Evolutionary conservation across 1,140 invertebrate species (phyloP), one percentile per base, ranked within the genome.

Genomic region (Drosophila subpulchrella): DNA sequence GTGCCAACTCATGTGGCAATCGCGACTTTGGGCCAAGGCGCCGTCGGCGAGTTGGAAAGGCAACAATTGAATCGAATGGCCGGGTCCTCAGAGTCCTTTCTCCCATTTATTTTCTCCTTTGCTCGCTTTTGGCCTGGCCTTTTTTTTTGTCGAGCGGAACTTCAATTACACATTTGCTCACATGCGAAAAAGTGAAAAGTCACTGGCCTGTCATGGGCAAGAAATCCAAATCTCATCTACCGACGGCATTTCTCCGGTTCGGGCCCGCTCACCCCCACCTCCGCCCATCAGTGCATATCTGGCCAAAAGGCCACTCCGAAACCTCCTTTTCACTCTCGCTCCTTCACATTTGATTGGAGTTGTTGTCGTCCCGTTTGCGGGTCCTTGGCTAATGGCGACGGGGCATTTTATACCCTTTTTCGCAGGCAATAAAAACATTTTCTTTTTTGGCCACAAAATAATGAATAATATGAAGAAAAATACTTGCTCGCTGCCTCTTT

Each of bases 381-480:
- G 59, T 47, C 60, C 48, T 74, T 57, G 72, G 73, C 83, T 89
- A 88, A 85, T 84, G 81, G 75, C 72, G 71, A 67, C 66, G 57
- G 78, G 57, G 58, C 77, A 74, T 85, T 86, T 86, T 78, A 77
- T 88, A 88, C 84, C 84, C 84, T 89, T 88, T 86, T 88, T 88
- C 80, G 80, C 83, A 75, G 83, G 83, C 83, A 88, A 88, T 88
- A 88, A 88, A 88, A 88, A 88, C 83, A 89, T 88, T 88, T 88
- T 83, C 83, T 68, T 86, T 86, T 77, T 60, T 6, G 55, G 38
- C 56, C 72, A 72, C 78, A 53, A 90, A 84, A 88, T 88, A 88
- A 89, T 89, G 80, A 89, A 90, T 80, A 89, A 88, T 90, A 89
- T 88, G 77, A 89, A 88, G 84, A 90, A 89, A 88, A 88, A 88